These are phyloP conservation scores for Pao palembangensis DNA, from an alignment of 2,113 vertebrate species.

Conservation along the genomic window DNA sequence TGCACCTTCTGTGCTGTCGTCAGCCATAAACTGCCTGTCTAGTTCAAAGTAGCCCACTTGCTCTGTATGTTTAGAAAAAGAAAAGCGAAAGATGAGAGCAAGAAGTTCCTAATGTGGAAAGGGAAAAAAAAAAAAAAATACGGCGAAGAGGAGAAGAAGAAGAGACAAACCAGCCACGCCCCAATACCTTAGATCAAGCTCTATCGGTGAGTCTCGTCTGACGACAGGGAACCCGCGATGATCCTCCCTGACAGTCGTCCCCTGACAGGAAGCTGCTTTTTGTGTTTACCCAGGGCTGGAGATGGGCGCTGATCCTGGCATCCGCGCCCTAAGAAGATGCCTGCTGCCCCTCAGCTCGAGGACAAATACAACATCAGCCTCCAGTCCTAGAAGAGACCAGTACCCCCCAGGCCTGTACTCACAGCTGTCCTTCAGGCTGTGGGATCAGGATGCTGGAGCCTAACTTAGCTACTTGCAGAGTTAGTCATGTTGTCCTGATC, in stretches of 20 bases:
- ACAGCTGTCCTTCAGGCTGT: too few species aligned
- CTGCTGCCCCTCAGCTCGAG: conserved; percentile 69
- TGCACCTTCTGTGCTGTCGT: rapidly evolving
- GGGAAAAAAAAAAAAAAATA: conserved; percentile 74
- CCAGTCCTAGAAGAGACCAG: conserved; percentile 87
- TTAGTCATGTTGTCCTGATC: neutral
- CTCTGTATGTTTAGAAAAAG: conserved; percentile 72
- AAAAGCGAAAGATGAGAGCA: conserved; percentile 85
- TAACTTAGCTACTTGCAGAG: too few species aligned
- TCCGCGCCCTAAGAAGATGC: conserved; percentile 81
- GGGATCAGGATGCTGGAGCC: too few species aligned
- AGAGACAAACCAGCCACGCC: conserved; percentile 89
- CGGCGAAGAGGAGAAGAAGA: conserved; percentile 85
- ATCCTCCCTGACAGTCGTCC: too few species aligned
- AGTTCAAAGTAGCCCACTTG: neutral
- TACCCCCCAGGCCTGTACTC: conserved; percentile 34
- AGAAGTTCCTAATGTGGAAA: conserved; percentile 67
- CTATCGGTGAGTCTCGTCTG: conserved; percentile 77
- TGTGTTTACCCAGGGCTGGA: conserved; percentile 91
- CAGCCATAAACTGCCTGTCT: too few species aligned
- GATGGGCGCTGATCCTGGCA: conserved; percentile 79
- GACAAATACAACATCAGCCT: conserved; percentile 92
- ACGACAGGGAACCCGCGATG: too few species aligned
- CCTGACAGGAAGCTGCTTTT: neutral
- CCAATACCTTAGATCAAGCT: conserved; percentile 95